These are phyloP conservation scores for Acrocera orbiculus DNA, from an alignment of 2,888 invertebrate genomes.

Conservation along the genomic window DNA sequence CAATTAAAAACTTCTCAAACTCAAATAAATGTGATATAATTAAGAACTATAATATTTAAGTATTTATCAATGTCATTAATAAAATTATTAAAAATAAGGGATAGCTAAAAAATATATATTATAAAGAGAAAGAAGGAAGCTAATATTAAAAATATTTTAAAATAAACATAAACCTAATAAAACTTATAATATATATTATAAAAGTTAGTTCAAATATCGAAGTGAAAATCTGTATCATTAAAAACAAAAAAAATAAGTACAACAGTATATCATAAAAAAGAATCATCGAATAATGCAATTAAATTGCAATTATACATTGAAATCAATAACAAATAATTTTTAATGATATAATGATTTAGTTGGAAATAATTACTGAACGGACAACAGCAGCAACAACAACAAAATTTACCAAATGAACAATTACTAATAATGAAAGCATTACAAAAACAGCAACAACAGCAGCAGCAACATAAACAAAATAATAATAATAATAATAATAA, in stretches of 20 bases:
- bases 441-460: constrained; percentile 1
- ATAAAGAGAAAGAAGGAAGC: background rate
- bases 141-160: too few relatives aligned
- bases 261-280: background rate
- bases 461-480: background rate
- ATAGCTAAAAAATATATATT: background rate
- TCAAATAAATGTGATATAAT: constrained; percentile 10
- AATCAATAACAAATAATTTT: constrained; percentile 5
- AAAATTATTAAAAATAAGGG: background rate
- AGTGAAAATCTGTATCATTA: background rate
- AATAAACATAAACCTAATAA: background rate
- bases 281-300: too few relatives aligned
- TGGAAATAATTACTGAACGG: too few relatives aligned
- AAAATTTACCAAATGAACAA: constrained; percentile 2
- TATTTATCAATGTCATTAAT: constrained; percentile 4
- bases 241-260: background rate
- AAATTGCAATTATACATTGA: constrained; percentile 3
- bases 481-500: constrained; percentile 4
- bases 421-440: too few relatives aligned
- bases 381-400: constrained; percentile 5
- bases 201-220: background rate
- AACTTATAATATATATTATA: background rate
- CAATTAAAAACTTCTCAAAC: constrained; percentile 5
- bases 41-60: constrained; percentile 5
- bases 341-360: too few relatives aligned